These are phyloP conservation scores for Macrobrachium rosenbergii DNA, from an alignment of 1,140 invertebrate species.

Conservation along the genomic window DNA sequence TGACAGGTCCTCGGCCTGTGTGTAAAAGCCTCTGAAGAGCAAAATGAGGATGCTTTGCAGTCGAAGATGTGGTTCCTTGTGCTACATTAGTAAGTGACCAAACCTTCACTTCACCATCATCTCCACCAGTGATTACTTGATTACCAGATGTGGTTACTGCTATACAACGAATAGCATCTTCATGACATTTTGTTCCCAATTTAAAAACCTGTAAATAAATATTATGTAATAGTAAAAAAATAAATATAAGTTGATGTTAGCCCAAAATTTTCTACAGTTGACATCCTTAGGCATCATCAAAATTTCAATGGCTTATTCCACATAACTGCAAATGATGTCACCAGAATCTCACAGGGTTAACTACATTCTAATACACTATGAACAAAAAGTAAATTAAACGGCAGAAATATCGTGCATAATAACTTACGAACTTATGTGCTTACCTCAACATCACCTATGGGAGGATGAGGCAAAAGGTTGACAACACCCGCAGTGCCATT, in stretches of 20 bases:
- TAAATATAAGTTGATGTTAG: no score
- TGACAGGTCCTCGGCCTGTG: constrained; percentile 42
- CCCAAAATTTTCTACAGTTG: no score
- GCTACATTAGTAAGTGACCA: constrained; percentile 32
- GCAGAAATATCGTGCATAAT: no score
- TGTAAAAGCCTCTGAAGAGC: constrained; percentile 31
- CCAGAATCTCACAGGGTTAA: no score
- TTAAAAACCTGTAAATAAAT: constrained; percentile 24
- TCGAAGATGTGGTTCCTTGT: not conserved
- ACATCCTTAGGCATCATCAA: no score
- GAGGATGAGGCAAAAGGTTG: constrained; percentile 42
- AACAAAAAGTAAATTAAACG: no score
- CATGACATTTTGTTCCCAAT: constrained; percentile 42
- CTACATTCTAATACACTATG: no score
- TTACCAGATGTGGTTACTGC: constrained; percentile 48
- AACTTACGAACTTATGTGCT: not conserved
- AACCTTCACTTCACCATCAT: constrained; percentile 55
- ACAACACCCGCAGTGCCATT: constrained; percentile 37
- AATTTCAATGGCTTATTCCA: no score
- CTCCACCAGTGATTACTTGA: constrained; percentile 41
- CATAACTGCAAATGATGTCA: no score
- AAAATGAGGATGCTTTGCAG: constrained; percentile 4
- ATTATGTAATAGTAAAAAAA: not conserved
- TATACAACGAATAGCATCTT: constrained; percentile 33
- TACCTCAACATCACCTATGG: constrained; percentile 44